These are phyloP conservation scores for Pelusios castaneus DNA, from an alignment of 2,113 vertebrate species.

Conservation along the genomic window DNA sequence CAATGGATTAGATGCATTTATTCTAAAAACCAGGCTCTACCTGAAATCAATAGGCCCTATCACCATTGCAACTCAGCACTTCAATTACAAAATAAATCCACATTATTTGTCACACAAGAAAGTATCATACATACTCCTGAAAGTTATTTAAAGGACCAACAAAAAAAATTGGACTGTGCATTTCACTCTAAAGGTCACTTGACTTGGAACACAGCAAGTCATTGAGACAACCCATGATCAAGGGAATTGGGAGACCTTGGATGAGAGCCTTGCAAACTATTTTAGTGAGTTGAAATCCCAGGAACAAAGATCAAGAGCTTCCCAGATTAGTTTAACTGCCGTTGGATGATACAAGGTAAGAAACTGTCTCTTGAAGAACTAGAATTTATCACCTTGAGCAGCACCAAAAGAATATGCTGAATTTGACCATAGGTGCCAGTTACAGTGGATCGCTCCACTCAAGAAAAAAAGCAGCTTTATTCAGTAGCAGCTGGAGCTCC, in stretches of 20 bases:
- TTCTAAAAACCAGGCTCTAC: background rate
- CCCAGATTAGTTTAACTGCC: background rate
- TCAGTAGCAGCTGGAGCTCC: no score
- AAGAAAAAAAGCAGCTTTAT: no score
- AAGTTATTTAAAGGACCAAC: background rate
- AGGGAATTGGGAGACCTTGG: background rate
- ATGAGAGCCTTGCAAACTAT: background rate
- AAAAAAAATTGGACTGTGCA: background rate
- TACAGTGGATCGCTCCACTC: no score
- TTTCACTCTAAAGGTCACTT: background rate
- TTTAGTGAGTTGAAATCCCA: background rate
- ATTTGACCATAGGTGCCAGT: no score
- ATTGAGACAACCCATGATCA: background rate
- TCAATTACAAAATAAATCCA: background rate
- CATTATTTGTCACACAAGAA: rapidly evolving
- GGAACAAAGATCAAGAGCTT: background rate
- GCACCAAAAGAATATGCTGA: no score
- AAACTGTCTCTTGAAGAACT: background rate
- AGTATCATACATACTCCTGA: background rate
- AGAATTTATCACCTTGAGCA: background rate
- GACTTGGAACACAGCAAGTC: rapidly evolving
- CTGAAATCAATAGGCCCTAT: rapidly evolving
- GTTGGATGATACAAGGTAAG: background rate
- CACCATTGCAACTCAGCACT: background rate
- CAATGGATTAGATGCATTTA: background rate